phyloP scores from a whole-genome alignment of 2,888 invertebrate genomes.

The Philereme vetulata region DNA sequence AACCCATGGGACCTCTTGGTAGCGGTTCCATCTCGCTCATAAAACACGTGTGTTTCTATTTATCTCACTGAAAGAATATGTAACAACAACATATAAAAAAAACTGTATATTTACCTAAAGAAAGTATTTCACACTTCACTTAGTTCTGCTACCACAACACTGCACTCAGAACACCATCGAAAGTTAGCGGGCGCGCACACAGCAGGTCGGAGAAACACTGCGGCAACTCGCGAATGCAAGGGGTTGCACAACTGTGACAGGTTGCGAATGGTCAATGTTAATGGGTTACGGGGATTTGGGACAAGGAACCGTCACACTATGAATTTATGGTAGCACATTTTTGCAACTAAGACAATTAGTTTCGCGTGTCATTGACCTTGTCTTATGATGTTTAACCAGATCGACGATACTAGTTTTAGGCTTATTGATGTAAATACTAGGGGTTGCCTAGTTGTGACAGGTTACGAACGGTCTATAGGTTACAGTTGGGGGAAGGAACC shows the following conservation, averaged over 20 bases:
- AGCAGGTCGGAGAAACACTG: slow-evolving; percentile 40
- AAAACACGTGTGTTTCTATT: neutral
- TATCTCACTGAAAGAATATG: no score
- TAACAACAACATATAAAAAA: no score
- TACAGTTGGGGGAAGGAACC: no score
- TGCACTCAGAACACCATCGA: slow-evolving; percentile 32
- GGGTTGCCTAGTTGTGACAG: no score
- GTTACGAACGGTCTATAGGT: no score
- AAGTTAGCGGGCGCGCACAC: slow-evolving; percentile 42
- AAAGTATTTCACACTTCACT: slow-evolving; percentile 22
- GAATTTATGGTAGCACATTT: slow-evolving; percentile 4
- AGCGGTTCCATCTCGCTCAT: no score
- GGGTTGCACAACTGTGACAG: slow-evolving; percentile 43
- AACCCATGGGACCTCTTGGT: no score
- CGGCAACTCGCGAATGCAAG: slow-evolving; percentile 38
- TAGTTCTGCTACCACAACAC: slow-evolving; percentile 35
- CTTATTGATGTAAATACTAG: no score
- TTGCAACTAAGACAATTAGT: neutral
- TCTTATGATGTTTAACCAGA: neutral
- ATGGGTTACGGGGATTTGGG: slow-evolving; percentile 45
- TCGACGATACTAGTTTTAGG: no score
- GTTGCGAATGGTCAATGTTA: slow-evolving; percentile 60
- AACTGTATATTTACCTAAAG: slow-evolving; percentile 12
- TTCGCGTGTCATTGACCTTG: neutral
- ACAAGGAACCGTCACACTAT: slow-evolving; percentile 28